These are phyloP conservation scores for Umimayanthus chanpuru DNA, from an alignment of 92 coral and sea anemone species.

Conservation along the genomic window DNA sequence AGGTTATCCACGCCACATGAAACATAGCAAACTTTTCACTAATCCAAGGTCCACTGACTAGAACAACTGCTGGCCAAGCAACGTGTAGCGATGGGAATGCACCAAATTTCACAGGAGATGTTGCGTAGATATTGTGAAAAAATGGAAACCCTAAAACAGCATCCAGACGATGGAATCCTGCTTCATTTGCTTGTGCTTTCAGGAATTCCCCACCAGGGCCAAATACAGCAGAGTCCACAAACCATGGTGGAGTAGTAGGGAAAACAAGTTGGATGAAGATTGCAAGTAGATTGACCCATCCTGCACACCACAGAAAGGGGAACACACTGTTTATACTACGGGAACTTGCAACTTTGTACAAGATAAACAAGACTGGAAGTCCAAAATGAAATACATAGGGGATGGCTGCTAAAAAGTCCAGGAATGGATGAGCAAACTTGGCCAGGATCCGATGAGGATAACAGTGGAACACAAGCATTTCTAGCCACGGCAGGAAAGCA, in stretches of 20 bases:
- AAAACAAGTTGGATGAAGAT: slow-evolving; percentile 88
- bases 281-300: slow-evolving; percentile 96
- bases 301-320: slow-evolving; percentile 95
- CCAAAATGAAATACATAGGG: slow-evolving; percentile 95
- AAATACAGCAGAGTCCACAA: slow-evolving; percentile 96
- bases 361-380: slow-evolving; percentile 81
- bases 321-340: slow-evolving; percentile 82
- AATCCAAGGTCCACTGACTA: slow-evolving; percentile 99
- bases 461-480: slow-evolving; percentile 93
- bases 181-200: slow-evolving; percentile 93
- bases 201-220: slow-evolving; percentile 84
- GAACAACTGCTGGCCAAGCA: slow-evolving; percentile 95
- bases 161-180: slow-evolving; percentile 97
- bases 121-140: slow-evolving; percentile 92
- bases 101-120: slow-evolving; percentile 98
- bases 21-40: slow-evolving; percentile 98
- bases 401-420: slow-evolving; percentile 95
- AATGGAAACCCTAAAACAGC: slow-evolving; percentile 91
- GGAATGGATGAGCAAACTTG: slow-evolving; percentile 92
- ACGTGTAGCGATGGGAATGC: slow-evolving; percentile 99
- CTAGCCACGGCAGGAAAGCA: slow-evolving; percentile 91
- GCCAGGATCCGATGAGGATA: slow-evolving; percentile 96
- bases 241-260: slow-evolving; percentile 99
- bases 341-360: slow-evolving; percentile 83
- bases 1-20: slow-evolving; percentile 98